A percentile compares a stretch with the other conserved stretches of the same genome.
phyloP scores from a whole-genome alignment of 1,140 invertebrate species.

The Drosophila grimshawi region DNA sequence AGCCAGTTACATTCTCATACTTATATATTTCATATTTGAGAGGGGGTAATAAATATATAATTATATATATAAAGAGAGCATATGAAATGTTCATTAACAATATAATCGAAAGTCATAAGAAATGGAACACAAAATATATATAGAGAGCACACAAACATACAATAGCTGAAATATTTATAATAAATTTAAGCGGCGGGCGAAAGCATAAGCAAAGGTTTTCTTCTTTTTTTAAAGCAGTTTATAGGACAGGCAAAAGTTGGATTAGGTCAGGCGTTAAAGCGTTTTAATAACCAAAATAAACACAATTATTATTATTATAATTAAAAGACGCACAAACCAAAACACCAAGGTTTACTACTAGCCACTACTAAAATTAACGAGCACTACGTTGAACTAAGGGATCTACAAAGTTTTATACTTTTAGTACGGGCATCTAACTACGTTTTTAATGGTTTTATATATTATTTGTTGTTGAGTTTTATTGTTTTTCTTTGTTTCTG shows the following conservation, averaged over 20 bases:
- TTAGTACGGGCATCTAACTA: constrained; percentile 75
- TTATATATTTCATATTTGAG: constrained; percentile 11
- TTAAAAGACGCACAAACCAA: constrained; percentile 56
- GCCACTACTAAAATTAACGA: constrained; percentile 51
- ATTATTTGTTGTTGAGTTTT: constrained; percentile 39
- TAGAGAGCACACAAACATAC: constrained; percentile 69
- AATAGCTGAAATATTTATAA: constrained; percentile 67
- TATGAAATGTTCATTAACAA: constrained; percentile 33
- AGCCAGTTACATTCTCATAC: constrained; percentile 29
- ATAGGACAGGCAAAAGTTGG: constrained; percentile 35
- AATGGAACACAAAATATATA: constrained; percentile 66
- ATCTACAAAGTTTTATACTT: constrained; percentile 60
- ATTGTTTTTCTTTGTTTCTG: constrained; percentile 40
- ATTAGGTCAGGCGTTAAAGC: constrained; percentile 38
- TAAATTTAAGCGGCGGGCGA: constrained; percentile 27
- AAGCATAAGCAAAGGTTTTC: constrained; percentile 43
- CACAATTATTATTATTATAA: constrained; percentile 35
- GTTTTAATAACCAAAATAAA: constrained; percentile 42
- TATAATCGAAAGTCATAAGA: constrained; percentile 66
- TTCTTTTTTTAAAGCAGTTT: constrained; percentile 35
- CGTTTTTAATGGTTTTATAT: constrained; percentile 62
- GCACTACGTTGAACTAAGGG: constrained; percentile 58
- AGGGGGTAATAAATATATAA: constrained; percentile 19
- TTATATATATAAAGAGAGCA: constrained; percentile 18
- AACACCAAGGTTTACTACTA: constrained; percentile 56